A percentile compares a stretch with the other conserved stretches of the same genome.
Evolutionary conservation across 1,140 invertebrate genomes (phyloP).

Genomic region (Drosophila ogumai): DNA sequence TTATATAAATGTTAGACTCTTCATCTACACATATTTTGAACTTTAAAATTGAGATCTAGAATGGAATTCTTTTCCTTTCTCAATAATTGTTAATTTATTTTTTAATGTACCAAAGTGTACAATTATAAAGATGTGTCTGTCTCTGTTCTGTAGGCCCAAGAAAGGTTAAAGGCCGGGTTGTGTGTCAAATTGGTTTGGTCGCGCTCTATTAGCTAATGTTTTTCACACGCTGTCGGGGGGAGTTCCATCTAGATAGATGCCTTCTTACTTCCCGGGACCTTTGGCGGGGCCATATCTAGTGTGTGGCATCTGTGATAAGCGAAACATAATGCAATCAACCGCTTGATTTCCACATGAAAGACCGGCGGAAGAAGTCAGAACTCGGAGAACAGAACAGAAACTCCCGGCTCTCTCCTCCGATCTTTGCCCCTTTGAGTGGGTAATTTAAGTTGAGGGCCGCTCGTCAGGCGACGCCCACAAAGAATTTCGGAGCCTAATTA

Average conservation of each 20-base stretch:
- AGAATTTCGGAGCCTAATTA: constrained; percentile 59
- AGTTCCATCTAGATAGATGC: constrained; percentile 6
- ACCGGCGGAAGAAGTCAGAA: constrained; percentile 7
- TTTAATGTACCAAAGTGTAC: constrained; percentile 8
- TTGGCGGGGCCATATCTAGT: constrained; percentile 48
- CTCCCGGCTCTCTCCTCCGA: constrained; percentile 18
- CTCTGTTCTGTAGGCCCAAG: background rate
- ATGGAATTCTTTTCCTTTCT: background rate
- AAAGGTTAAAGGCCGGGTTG: constrained; percentile 20
- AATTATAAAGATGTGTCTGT: constrained; percentile 16
- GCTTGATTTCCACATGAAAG: constrained; percentile 45
- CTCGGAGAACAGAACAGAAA: constrained; percentile 8
- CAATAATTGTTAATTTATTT: constrained; percentile 12
- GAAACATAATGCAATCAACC: constrained; percentile 49
- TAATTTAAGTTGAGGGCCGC: constrained; percentile 65
- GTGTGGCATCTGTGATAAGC: constrained; percentile 61
- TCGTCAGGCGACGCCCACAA: constrained; percentile 63
- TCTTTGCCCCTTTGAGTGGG: constrained; percentile 34
- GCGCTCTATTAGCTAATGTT: constrained; percentile 54
- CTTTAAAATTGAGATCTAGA: background rate
- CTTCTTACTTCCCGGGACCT: constrained; percentile 14
- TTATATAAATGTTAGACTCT: background rate
- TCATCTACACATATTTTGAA: background rate
- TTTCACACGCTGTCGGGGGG: constrained; percentile 34
- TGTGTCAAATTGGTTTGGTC: constrained; percentile 31